phyloP scores from a whole-genome alignment of 2,797 vertebrate species.

The Darevskia nairensis region DNA sequence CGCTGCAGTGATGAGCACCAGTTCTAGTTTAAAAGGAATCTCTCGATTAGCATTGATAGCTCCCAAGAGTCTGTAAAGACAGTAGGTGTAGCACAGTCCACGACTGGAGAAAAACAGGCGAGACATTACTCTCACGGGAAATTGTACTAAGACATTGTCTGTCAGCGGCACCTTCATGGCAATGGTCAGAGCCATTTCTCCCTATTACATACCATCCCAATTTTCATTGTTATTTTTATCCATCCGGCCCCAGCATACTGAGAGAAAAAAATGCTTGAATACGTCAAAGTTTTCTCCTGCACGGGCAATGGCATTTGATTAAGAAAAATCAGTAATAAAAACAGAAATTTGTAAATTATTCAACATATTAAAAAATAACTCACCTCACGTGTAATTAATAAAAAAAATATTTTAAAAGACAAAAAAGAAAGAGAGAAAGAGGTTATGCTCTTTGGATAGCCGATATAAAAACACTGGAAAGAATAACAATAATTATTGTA shows the following conservation, averaged over 20 bases:
- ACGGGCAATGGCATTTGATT: neutral
- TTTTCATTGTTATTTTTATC: neutral
- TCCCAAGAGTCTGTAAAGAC: neutral
- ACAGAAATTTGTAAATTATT: neutral
- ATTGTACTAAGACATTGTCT: neutral
- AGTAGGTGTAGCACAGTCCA: neutral
- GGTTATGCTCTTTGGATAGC: conserved; percentile 57
- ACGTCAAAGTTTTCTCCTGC: neutral
- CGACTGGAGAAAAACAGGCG: neutral
- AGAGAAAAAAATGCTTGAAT: neutral
- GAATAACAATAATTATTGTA: neutral
- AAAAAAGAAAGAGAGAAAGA: neutral
- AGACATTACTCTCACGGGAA: neutral
- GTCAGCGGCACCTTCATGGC: neutral
- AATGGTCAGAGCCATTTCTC: neutral
- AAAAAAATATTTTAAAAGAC: neutral
- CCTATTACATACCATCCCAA: neutral
- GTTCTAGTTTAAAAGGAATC: neutral
- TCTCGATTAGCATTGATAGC: neutral
- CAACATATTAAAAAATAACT: neutral
- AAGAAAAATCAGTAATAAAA: neutral
- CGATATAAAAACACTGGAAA: conserved; percentile 24
- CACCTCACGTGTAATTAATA: neutral
- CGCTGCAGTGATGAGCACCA: neutral
- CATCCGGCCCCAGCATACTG: neutral